Evolutionary conservation across 2,888 invertebrate species (phyloP).

Genomic region (Drosophila helvetica): DNA sequence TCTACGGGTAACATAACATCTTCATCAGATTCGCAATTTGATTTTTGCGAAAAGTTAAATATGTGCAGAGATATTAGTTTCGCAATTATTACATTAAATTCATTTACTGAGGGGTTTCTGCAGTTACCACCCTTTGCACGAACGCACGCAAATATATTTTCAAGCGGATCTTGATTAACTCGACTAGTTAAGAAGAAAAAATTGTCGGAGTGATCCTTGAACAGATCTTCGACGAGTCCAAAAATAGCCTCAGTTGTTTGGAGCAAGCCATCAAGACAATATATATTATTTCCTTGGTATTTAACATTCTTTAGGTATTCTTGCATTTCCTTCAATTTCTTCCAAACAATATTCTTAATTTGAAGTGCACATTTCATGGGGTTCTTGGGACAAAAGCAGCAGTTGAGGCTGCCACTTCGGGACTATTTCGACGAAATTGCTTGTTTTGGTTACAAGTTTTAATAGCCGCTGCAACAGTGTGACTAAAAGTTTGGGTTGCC

Average conservation of each 20-base stretch:
- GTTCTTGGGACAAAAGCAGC: too few relatives aligned
- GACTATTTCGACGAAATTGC: too few relatives aligned
- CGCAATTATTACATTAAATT: slow-evolving; percentile 5
- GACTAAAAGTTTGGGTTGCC: too few relatives aligned
- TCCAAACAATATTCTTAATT: slow-evolving; percentile 1
- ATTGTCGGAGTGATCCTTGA: neutral
- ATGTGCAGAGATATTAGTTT: slow-evolving; percentile 2
- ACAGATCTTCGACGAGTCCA: slow-evolving; percentile 3
- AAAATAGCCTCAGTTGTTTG: slow-evolving; percentile 4
- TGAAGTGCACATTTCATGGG: neutral
- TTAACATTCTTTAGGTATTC: neutral
- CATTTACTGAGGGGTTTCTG: too few relatives aligned
- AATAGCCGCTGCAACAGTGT: too few relatives aligned
- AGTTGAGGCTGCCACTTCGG: too few relatives aligned
- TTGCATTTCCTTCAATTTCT: slow-evolving; percentile 5
- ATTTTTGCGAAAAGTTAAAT: neutral
- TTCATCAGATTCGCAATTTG: neutral
- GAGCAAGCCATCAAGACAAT: slow-evolving; percentile 7
- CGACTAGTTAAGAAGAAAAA: neutral
- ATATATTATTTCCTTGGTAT: slow-evolving; percentile 7
- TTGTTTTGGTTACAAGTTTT: too few relatives aligned
- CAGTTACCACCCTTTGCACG: slow-evolving; percentile 3
- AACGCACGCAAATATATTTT: slow-evolving; percentile 4
- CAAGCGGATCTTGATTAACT: neutral
- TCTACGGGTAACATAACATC: slow-evolving; percentile 10